A percentile compares a stretch with the other conserved stretches of the same genome.
These are phyloP conservation scores for Tachyglossus aculeatus DNA, from an alignment of 2,797 vertebrate species.

Conservation along the genomic window DNA sequence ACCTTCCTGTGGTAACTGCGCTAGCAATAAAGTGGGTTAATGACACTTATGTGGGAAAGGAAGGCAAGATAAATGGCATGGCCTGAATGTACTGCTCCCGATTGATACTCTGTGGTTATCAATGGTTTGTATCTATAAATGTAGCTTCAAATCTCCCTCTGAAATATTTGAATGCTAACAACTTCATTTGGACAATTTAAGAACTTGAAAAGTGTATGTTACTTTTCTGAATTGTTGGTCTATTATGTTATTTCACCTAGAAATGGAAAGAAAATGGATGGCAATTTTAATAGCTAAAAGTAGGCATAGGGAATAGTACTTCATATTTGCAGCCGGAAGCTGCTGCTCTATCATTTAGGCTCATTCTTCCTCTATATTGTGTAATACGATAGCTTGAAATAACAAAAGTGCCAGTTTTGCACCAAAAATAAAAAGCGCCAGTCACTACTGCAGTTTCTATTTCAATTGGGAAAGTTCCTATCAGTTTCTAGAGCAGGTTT, in stretches of 20 bases:
- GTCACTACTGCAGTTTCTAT: slow-evolving; percentile 24
- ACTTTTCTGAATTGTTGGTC: slow-evolving; percentile 26
- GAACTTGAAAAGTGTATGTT: slow-evolving; percentile 35
- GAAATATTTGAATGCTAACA: slow-evolving; percentile 41
- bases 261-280: slow-evolving; percentile 37
- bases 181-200: slow-evolving; percentile 36
- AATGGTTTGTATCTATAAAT: too few species aligned
- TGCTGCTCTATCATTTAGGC: slow-evolving; percentile 25
- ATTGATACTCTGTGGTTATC: background rate
- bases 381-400: slow-evolving; percentile 43
- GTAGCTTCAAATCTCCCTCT: background rate
- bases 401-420: slow-evolving; percentile 34
- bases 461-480: background rate
- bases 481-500: background rate
- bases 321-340: background rate
- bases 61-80: too few species aligned
- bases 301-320: slow-evolving; percentile 29
- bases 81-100: background rate
- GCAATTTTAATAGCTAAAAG: slow-evolving; percentile 48
- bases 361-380: slow-evolving; percentile 22
- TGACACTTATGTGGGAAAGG: background rate
- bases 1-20: background rate
- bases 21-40: too few species aligned
- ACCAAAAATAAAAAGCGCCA: slow-evolving; percentile 33
- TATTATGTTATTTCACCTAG: slow-evolving; percentile 34